These are phyloP conservation scores for Marisa cornuarietis DNA, from an alignment of 1,140 invertebrate genomes.

Conservation along the genomic window DNA sequence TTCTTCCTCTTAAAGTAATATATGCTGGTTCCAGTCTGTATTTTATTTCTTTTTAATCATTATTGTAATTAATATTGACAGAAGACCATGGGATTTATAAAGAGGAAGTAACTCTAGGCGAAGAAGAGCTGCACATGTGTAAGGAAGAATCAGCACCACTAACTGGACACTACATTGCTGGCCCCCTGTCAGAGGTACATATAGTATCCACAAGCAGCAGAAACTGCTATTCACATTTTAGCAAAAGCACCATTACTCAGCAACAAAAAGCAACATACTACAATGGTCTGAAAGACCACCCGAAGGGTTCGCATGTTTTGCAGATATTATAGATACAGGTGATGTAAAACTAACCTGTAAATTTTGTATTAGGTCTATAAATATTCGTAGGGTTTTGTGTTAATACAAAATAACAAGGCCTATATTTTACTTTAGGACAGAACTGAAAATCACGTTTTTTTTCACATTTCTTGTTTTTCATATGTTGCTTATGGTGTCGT, in stretches of 20 bases:
- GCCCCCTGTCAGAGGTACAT: slow-evolving; percentile 20
- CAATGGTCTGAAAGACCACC: no score
- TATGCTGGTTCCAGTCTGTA: no score
- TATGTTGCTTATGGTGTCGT: neutral
- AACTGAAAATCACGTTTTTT: neutral
- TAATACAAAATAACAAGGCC: neutral
- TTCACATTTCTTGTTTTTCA: neutral
- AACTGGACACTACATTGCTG: slow-evolving; percentile 43
- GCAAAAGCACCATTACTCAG: no score
- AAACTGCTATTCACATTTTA: neutral
- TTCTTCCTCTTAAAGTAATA: no score
- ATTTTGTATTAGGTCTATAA: no score
- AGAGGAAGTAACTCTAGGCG: slow-evolving; percentile 57
- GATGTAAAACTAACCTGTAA: neutral
- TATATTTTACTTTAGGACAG: no score
- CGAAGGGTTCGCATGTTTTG: neutral
- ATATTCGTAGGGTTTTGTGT: no score
- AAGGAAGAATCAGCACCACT: slow-evolving; percentile 36
- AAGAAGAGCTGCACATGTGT: slow-evolving; percentile 64
- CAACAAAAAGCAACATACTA: neutral
- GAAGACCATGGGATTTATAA: slow-evolving; percentile 58
- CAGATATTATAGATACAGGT: neutral
- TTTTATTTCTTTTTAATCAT: no score
- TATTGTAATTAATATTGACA: slow-evolving; percentile 17
- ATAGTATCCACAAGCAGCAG: neutral